Evolutionary conservation across 2,797 vertebrate genomes (phyloP), one percentile per base, ranked within the genome.

Genomic region (Gambusia yucatana): DNA sequence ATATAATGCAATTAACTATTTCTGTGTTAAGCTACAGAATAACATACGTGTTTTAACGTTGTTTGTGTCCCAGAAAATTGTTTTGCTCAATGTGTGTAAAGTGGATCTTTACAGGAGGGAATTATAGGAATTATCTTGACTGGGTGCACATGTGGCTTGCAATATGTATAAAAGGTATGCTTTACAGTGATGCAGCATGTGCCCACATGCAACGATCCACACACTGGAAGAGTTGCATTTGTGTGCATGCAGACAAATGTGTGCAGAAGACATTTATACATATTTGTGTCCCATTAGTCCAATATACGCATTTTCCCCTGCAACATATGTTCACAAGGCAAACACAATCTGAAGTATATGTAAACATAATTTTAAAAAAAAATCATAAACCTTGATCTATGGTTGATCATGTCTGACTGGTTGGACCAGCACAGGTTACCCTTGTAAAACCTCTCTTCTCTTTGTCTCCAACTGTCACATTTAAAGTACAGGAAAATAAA

Each of bases 391-490:
- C 7, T 25, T 6, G 25, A 36, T 48, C 52, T 11, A 3, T 20
- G 59, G 52, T 72, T 17, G 79, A n/a, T 71, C 72, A 72, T 57
- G 76, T 76, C 75, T 25, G 75, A 89, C 89, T 78, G 78, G 89
- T 84, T 80, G 59, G 83, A 47, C 87, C 75, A 74, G 81, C 67
- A 72, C 48, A 76, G 61, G 13, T 77, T 73, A 74, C n/a, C n/a
- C 39, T 25, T 28, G 44, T 71, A 72, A 76, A 82, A 73, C 2
- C 0, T 33, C n/a, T 73, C 81, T 46, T 75, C 78, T 59, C 70
- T 67, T 77, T 11, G 77, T 71, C 82, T 82, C 72, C 65, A 83
- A 61, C 50, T 73, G 57, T 79, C 77, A 63, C 69, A 71, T 57
- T 28, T n/a, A 0, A 2, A 14, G 22, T 57, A 65, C 69, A 44